phyloP scores from a whole-genome alignment of 2,888 invertebrate species.

The Crepidodera aurea region DNA sequence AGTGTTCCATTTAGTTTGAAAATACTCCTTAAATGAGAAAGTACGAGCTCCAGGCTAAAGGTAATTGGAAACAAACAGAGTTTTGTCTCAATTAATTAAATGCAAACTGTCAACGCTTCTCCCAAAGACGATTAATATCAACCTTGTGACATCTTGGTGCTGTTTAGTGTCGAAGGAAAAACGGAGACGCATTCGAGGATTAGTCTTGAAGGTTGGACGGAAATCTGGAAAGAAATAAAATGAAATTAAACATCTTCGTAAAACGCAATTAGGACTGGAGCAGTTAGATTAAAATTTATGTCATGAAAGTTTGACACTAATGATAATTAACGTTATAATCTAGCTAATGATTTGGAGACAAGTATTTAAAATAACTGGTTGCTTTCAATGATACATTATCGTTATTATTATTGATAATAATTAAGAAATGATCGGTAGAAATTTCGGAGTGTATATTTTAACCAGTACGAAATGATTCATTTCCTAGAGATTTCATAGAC shows the following conservation, averaged over 20 bases:
- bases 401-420: too few relatives aligned
- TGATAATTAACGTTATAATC: too few relatives aligned
- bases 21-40: slow-evolving; percentile 21
- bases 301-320: too few relatives aligned
- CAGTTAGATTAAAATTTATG: too few relatives aligned
- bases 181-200: neutral
- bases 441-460: too few relatives aligned
- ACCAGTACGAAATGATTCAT: too few relatives aligned
- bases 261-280: too few relatives aligned
- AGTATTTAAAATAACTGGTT: too few relatives aligned
- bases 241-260: slow-evolving; percentile 8
- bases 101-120: slow-evolving; percentile 28
- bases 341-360: too few relatives aligned
- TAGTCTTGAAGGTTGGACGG: neutral
- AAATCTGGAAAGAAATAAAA: slow-evolving; percentile 15
- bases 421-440: too few relatives aligned
- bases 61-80: slow-evolving; percentile 35
- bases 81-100: slow-evolving; percentile 34
- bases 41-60: slow-evolving; percentile 15
- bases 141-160: slow-evolving; percentile 20
- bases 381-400: too few relatives aligned
- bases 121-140: slow-evolving; percentile 32
- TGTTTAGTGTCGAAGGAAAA: slow-evolving; percentile 5
- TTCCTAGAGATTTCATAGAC: too few relatives aligned
- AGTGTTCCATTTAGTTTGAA: slow-evolving; percentile 1